Base-by-base conservation (phyloP, 2,888 invertebrate genomes). In the Apotomis turbidana region DNA sequence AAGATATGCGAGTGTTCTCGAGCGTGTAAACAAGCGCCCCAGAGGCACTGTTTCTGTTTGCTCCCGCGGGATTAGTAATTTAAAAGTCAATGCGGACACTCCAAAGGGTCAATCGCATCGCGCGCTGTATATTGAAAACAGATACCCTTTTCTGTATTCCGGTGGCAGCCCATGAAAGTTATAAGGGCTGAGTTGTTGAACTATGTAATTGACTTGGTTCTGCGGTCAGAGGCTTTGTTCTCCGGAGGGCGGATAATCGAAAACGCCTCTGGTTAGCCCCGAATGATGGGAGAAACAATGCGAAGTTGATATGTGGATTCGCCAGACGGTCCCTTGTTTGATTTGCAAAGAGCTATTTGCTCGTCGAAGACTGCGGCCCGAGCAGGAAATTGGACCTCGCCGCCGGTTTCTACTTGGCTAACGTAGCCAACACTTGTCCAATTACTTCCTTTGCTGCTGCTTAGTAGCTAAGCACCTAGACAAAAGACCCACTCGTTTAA, bases 21-120 rank as follows among this genome's bases (percentile, higher is more conserved):
- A 89, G 85, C 89, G 84, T 85, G 90, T 88, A 92, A 93, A 93
- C 90, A 92, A 82, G 81, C 86, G 83, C 83, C 83, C 87, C 87
- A 81, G 84, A 86, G 90, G 87, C 87, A 80, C 84, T 87, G 86
- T 86, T 87, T 86, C 89, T 91, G 87, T 93, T 91, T 91, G 84
- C 89, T 86, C 91, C 84, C 90, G 88, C 91, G 89, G 90, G 91
- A 93, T 93, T 93, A 93, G 90, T 91, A 93, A 93, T 93, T 93
- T 93, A 93, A 93, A 93, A 93, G 93, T 93, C 93, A 93, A 93
- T 93, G 92, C 90, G 90, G 90, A 93, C 91, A 92, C 92, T 93
- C 90, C 84, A 90, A 91, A 91, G 91, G 93, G 93, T 93, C 93
- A 93, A 91, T 93, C 93, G 91, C 86, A 88, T 87, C 85, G 88